These are phyloP conservation scores for Chymomyza procnemis DNA, from an alignment of 2,888 invertebrate species.

Conservation along the genomic window DNA sequence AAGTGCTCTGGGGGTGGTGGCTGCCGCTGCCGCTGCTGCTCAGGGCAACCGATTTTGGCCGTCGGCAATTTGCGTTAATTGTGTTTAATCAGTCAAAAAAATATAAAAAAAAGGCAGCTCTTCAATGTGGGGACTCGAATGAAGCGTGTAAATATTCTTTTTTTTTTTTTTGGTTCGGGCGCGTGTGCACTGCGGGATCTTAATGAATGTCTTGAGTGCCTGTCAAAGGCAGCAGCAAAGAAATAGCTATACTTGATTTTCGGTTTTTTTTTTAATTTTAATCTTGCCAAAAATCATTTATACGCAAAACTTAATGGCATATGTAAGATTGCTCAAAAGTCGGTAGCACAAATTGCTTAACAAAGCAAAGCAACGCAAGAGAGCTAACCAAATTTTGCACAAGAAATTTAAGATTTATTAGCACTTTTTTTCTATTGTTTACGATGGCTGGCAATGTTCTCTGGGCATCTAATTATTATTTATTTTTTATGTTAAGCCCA, in stretches of 20 bases:
- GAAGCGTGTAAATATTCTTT: conserved; percentile 47
- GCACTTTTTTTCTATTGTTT: conserved; percentile 34
- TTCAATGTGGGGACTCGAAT: conserved; percentile 25
- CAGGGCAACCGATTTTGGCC: neutral
- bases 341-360: conserved; percentile 1
- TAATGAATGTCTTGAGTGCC: conserved; percentile 39
- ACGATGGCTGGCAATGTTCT: conserved; percentile 23
- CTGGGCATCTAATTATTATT: conserved; percentile 6
- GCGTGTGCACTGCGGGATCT: conserved; percentile 21
- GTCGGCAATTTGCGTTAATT: conserved; percentile 12
- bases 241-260: neutral
- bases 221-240: conserved; percentile 27
- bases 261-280: neutral
- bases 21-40: neutral
- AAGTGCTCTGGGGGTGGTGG: neutral
- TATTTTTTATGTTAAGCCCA: neutral
- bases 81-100: conserved; percentile 50
- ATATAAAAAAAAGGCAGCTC: conserved; percentile 1
- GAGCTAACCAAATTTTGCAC: neutral
- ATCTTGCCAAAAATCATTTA: neutral
- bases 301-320: neutral
- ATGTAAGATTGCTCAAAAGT: neutral
- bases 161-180: no score
- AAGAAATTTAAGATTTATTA: conserved; percentile 7
- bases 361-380: neutral